These are phyloP conservation scores for Pampusana beccarii DNA, from an alignment of 2,113 vertebrate species.

Conservation along the genomic window DNA sequence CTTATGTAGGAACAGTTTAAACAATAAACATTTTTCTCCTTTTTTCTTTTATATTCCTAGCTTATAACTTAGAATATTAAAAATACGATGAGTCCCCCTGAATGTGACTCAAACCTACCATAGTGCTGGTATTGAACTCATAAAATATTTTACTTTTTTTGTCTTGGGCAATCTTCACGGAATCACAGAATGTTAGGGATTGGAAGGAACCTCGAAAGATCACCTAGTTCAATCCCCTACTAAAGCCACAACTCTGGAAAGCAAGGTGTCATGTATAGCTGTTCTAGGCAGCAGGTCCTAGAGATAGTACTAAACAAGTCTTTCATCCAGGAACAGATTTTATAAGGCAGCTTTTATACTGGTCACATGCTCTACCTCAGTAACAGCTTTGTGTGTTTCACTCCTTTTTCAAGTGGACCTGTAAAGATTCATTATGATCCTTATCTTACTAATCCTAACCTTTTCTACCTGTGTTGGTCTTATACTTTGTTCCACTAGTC, in stretches of 20 bases:
- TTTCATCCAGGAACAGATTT: background rate
- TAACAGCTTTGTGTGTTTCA: background rate
- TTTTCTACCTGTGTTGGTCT: background rate
- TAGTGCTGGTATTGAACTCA: background rate
- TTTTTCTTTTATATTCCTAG: background rate
- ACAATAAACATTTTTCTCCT: background rate
- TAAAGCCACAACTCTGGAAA: background rate
- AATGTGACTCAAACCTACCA: background rate
- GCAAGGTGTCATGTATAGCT: background rate
- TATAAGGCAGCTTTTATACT: background rate
- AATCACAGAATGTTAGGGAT: too few species aligned
- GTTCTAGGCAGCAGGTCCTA: background rate
- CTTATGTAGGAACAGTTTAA: background rate
- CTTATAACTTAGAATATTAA: background rate
- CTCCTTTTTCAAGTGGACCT: background rate
- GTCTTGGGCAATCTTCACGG: background rate
- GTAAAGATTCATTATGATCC: background rate
- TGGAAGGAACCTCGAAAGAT: too few species aligned
- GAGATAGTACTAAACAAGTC: background rate
- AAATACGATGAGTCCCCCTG: background rate
- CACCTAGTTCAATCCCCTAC: background rate
- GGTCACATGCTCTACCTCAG: background rate
- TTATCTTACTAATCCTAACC: background rate
- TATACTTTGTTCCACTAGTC: background rate
- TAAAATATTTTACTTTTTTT: background rate